Conservation (phyloP, 2,113 vertebrate species). For the Melospiza melodia region DNA sequence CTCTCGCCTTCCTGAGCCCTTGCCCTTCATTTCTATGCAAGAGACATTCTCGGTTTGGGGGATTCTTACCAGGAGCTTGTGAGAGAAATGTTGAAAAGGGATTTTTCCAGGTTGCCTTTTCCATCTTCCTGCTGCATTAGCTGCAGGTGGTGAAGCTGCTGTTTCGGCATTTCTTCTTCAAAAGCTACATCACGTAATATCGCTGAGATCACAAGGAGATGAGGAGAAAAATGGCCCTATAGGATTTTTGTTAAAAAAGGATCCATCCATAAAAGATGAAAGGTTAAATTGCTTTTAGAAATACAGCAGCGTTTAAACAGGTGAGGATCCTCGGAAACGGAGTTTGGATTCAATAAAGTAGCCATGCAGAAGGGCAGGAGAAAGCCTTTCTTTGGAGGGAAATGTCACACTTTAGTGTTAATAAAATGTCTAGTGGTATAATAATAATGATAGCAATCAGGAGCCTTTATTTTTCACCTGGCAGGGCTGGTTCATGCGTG, state of each 20-base stretch:
- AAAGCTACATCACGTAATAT: conserved; percentile 68
- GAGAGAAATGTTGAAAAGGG: conserved; percentile 67
- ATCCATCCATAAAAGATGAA: conserved; percentile 71
- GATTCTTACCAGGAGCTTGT: conserved; percentile 60
- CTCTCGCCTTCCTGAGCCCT: neutral
- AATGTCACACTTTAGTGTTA: conserved; percentile 64
- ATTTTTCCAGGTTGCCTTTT: conserved; percentile 68
- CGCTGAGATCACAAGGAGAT: conserved; percentile 67
- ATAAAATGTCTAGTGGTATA: conserved; percentile 60
- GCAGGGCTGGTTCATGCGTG: conserved; percentile 44
- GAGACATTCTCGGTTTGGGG: conserved; percentile 44
- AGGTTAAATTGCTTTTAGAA: conserved; percentile 70
- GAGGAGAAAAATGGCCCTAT: conserved; percentile 68
- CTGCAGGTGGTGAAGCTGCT: conserved; percentile 69
- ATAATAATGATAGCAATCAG: conserved; percentile 63
- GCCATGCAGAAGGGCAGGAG: conserved; percentile 61
- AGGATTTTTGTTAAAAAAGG: conserved; percentile 69
- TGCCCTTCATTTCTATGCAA: conserved; percentile 52
- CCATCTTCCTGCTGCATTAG: conserved; percentile 55
- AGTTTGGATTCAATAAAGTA: conserved; percentile 68
- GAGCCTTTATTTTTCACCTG: conserved; percentile 67
- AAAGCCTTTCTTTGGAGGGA: conserved; percentile 65
- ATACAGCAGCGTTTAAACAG: conserved; percentile 66
- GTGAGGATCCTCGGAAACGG: conserved; percentile 53
- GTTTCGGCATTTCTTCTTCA: conserved; percentile 72